Evolutionary conservation across 35 echinoderm and acorn worm species (phyloP).

Genomic region (Apostichopus parvimensis): DNA sequence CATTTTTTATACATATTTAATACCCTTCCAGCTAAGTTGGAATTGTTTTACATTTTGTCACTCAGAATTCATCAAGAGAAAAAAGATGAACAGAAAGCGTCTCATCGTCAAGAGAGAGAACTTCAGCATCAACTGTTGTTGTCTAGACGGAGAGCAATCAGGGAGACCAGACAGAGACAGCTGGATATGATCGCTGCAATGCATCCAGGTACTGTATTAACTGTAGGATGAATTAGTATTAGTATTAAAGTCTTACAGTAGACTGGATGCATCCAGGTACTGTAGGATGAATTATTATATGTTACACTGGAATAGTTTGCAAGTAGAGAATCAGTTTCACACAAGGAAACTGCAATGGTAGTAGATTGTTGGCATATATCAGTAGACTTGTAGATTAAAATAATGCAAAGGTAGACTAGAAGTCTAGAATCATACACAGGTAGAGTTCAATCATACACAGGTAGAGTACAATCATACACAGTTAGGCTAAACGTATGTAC

Average conservation of each 20-base stretch:
- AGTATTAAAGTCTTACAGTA: no score
- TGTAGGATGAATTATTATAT: not conserved
- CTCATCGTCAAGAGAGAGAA: slow-evolving; percentile 71
- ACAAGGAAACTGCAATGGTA: no score
- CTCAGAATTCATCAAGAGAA: slow-evolving; percentile 77
- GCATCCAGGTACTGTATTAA: slow-evolving; percentile 73
- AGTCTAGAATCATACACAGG: no score
- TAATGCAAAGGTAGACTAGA: slow-evolving; percentile 38
- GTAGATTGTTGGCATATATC: no score
- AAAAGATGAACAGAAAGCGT: slow-evolving; percentile 51
- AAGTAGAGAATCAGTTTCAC: slow-evolving; percentile 36
- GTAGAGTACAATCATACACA: no score
- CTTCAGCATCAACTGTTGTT: slow-evolving; percentile 90
- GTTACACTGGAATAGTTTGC: slow-evolving; percentile 22
- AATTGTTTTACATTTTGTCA: not conserved
- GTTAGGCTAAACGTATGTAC: no score
- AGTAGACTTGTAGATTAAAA: no score
- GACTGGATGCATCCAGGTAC: slow-evolving; percentile 78
- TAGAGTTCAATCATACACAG: no score
- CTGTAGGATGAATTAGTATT: not conserved
- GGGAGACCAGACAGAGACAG: slow-evolving; percentile 93
- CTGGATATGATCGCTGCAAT: slow-evolving; percentile 98
- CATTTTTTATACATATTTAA: no score
- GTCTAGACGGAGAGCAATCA: slow-evolving; percentile 76
- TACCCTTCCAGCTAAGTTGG: no score